Evolutionary conservation across 2,797 vertebrate genomes (phyloP), one percentile per base, ranked within the genome.

Genomic region (Chrosomus eos): DNA sequence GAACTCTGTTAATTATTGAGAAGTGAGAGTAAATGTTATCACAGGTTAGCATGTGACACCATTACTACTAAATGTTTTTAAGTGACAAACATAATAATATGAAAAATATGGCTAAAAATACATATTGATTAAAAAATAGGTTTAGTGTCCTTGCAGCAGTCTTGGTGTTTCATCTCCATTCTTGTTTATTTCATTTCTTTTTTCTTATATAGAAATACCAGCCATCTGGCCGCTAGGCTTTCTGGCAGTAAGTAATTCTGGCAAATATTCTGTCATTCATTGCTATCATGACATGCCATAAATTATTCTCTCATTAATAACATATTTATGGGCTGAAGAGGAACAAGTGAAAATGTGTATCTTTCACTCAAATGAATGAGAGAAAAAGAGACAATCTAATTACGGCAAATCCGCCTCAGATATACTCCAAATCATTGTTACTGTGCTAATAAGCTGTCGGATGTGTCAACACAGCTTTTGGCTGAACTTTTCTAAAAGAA

Each of bases 391-490:
- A 81, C 40, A 73, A 87, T 88, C 84, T 88, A 89, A 88, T 90
- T 89, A 88, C 3, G 40, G 75, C 58, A 72, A 83, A 88, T 85
- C 71, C 76, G 43, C 40, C 85, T 85, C 77, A 80, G 84, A 88
- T 77, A 80, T 88, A 55, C 87, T 71, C 43, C 75, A 86, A 88
- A 88, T 86, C 71, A 84, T 81, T 43, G 45, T 75, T 86, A 80
- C 81, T 81, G 82, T 79, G 82, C 86, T 89, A 81, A 90, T 85
- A 88, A 87, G 81, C 84, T 89, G 85, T 87, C 88, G 23, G 55
- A 79, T 36, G 48, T 82, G 87, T 85, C 87, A 73, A 58, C 66
- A 77, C 33, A 79, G 78, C 70, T 21, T 55, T 58, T 19, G 78
- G 26, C n/a, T 71, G 68, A 62, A 43, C 43, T 81, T 80, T 68